Conservation (phyloP, 2,113 vertebrate species). For the Sapajus apella region DNA sequence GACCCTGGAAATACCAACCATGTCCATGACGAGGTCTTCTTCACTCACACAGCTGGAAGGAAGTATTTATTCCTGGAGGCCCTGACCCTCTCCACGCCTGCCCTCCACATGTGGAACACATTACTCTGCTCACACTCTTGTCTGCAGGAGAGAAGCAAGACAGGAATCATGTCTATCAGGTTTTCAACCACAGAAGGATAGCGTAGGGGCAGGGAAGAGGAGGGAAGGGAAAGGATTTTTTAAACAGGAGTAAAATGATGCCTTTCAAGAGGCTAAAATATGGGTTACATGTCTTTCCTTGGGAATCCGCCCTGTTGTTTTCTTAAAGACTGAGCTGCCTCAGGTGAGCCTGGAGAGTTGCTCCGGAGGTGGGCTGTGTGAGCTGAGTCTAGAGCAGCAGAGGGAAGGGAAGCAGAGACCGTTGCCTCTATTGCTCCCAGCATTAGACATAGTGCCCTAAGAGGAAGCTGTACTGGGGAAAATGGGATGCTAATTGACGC, state of each 20-base stretch:
- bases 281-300: fast-evolving
- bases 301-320: not conserved
- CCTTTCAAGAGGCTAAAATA: not conserved
- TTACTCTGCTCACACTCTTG: not conserved
- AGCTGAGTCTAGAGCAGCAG: not conserved
- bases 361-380: not conserved
- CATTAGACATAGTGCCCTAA: not conserved
- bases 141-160: not conserved
- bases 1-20: not conserved
- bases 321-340: not conserved
- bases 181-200: not conserved
- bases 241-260: fast-evolving
- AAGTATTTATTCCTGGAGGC: not conserved
- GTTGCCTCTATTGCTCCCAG: fast-evolving
- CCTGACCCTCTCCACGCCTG: fast-evolving
- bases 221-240: too few relatives aligned
- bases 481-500: not conserved
- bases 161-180: not conserved
- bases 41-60: not conserved
- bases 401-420: fast-evolving
- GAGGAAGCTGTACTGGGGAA: not conserved
- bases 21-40: not conserved
- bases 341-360: fast-evolving
- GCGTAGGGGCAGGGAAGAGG: too few relatives aligned
- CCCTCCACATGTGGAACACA: fast-evolving